A percentile compares a stretch with the other conserved stretches of the same genome.
Conservation (phyloP, 2,113 vertebrate genomes). For the Pluvialis apricaria region DNA sequence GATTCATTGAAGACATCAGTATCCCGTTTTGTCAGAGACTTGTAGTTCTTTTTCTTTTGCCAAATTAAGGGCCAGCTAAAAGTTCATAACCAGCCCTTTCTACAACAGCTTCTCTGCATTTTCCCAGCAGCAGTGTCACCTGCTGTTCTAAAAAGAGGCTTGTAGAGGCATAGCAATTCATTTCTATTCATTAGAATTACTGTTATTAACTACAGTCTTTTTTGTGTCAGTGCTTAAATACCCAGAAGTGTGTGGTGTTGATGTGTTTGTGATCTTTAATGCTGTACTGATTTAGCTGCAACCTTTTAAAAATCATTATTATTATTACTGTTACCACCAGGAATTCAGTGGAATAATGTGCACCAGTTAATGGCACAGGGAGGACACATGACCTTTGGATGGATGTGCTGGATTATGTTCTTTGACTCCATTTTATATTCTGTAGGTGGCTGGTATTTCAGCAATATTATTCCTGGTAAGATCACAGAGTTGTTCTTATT, state of each 20-base stretch:
- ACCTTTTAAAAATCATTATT: not conserved
- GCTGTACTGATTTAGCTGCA: not conserved
- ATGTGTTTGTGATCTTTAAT: not conserved
- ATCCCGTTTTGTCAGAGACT: not conserved
- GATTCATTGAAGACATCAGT: not conserved
- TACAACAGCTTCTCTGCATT: not conserved
- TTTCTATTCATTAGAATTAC: not conserved
- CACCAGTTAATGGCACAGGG: constrained; percentile 35
- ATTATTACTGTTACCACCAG: constrained; percentile 35
- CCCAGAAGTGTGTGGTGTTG: not conserved
- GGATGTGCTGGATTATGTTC: constrained; percentile 75
- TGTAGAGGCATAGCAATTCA: not conserved
- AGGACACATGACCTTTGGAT: constrained; percentile 64
- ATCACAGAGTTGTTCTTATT: not conserved
- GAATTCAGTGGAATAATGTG: constrained; percentile 76
- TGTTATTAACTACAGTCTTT: not conserved
- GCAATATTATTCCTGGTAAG: constrained; percentile 75
- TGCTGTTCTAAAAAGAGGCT: not conserved
- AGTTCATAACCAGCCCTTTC: not conserved
- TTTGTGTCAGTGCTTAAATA: not conserved
- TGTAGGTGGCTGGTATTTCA: constrained; percentile 75
- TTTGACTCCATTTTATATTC: constrained; percentile 74
- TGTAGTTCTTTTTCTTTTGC: not conserved
- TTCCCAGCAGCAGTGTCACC: not conserved
- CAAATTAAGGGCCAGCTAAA: not conserved